Conservation (phyloP, 2,113 vertebrate genomes). For the Rattus norvegicus region GRCr8 NC_086033.1:38869501-38870000, state of each 20-base stretch:
- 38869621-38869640: not conserved
- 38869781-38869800: not conserved
- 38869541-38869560: too few species aligned
- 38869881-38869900: not conserved
- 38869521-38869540: not conserved
- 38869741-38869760: not conserved
- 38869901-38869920: not conserved
- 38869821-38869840: not conserved
- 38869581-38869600: too few species aligned
- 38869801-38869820: not conserved
- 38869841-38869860: not conserved
- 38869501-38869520: not conserved
- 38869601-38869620: too few species aligned
- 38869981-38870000: not conserved
- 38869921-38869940: not conserved
- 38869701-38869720: not conserved
- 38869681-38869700: not conserved
- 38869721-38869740: not conserved
- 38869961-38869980: not conserved
- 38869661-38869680: not conserved
- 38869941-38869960: not conserved
- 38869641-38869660: not conserved
- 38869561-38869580: fast-evolving
- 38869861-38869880: not conserved
- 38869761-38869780: slow-evolving; percentile 13